phyloP scores from a whole-genome alignment of 2,113 vertebrate species.

The Rhynchomys soricoides region DNA sequence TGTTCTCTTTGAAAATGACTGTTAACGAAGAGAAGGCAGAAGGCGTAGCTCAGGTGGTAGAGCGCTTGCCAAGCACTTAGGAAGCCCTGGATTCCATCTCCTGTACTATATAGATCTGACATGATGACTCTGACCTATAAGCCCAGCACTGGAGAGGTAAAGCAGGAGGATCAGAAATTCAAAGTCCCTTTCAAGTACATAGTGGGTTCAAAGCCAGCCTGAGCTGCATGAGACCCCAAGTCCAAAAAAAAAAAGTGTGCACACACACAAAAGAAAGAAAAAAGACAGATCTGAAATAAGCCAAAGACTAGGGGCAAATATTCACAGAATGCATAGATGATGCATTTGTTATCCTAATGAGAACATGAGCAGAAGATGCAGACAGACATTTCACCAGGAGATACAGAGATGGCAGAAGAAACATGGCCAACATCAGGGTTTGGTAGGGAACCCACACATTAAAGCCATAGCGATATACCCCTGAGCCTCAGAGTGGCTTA shows the following conservation, averaged over 20 bases:
- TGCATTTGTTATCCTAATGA: neutral
- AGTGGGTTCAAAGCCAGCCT: neutral
- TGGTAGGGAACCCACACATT: neutral
- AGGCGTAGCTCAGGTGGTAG: neutral
- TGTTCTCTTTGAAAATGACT: constrained; percentile 24
- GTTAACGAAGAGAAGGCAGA: neutral
- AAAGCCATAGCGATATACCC: neutral
- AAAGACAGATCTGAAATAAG: neutral
- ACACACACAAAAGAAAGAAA: neutral
- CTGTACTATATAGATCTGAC: neutral
- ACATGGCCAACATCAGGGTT: neutral
- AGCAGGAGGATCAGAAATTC: neutral
- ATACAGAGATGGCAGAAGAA: neutral
- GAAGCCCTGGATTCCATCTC: neutral
- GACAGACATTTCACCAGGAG: neutral
- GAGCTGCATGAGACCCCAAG: neutral
- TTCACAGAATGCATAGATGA: neutral
- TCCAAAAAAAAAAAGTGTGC: neutral
- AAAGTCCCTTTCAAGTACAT: neutral
- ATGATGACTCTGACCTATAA: neutral
- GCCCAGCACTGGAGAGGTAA: neutral
- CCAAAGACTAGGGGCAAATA: constrained; percentile 1
- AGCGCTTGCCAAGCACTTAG: neutral
- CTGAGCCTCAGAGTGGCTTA: neutral
- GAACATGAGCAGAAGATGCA: neutral